Evolutionary conservation across 1,140 invertebrate genomes (phyloP), one percentile per base, ranked within the genome.

Genomic region (Eueides isabella): DNA sequence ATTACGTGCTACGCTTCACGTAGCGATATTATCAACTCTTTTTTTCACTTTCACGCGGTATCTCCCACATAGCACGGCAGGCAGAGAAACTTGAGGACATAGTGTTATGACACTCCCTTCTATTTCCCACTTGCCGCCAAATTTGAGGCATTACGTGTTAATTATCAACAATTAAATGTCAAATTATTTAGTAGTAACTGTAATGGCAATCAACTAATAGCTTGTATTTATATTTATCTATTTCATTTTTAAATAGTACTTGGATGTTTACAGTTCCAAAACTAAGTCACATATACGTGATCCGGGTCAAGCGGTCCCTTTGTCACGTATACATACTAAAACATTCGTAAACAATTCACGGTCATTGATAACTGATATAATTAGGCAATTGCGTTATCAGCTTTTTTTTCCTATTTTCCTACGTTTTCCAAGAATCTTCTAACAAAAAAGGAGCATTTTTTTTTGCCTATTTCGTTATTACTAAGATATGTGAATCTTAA

Each of bases 321-420:
- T 55, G 19, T 55, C 48, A 55, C 48, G 48, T 55, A 55, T 23
- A 23, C 48, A 55, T 44, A 44, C 4, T 41, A 41, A 19, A 19
- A 55, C 48, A 26, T 26, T 26, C 0, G 48, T 55, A 26, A 55
- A 23, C 48, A 55, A 55, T 55, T 55, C 48, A 55, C 23, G 48
- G 48, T 55, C 48, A 55, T 2, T 26, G 48, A 55, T 55, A 55
- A 55, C 19, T 55, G 67, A 68, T 44, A 55, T 55, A 69, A 74
- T 78, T 80, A 66, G 41, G 26, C 55, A 55, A 55, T n/a, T 26
- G 2, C 23, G 19, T 55, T 26, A 55, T 55, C 48, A 11, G 19
- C 26, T 55, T 23, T 55, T 44, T 44, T 55, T 26, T 55, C 48
- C 48, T 55, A 55, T 55, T 55, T 4, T 12, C 2, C 2, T 23